A percentile compares a stretch with the other conserved stretches of the same genome.
phyloP scores from a whole-genome alignment of 2,888 invertebrate genomes.

The Willowsia nigromaculata region DNA sequence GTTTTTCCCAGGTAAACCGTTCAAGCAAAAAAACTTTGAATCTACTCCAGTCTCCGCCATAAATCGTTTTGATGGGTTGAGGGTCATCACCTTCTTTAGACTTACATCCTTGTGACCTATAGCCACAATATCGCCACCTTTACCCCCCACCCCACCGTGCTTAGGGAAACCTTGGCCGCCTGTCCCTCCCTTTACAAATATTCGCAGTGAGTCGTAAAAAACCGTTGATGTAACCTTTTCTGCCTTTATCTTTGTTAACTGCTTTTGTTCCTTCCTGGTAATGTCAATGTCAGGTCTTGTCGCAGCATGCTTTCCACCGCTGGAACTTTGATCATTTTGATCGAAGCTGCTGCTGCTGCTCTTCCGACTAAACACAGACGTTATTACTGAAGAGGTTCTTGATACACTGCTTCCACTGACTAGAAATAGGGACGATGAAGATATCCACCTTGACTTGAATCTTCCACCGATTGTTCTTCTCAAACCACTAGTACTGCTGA shows the following conservation, averaged over 20 bases:
- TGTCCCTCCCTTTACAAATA: constrained; percentile 90
- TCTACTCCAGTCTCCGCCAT: constrained; percentile 87
- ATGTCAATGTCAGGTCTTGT: background rate
- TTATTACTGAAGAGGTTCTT: too few species aligned
- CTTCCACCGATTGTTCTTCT: too few species aligned
- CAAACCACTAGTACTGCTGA: too few species aligned
- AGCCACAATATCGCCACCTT: constrained; percentile 92
- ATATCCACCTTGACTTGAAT: too few species aligned
- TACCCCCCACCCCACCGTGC: constrained; percentile 94
- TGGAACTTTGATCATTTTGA: too few species aligned
- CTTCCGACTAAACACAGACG: too few species aligned
- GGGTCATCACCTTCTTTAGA: constrained; percentile 80
- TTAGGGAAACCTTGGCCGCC: constrained; percentile 89
- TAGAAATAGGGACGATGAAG: too few species aligned
- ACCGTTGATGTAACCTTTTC: background rate
- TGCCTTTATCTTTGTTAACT: background rate
- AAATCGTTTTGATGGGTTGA: constrained; percentile 84
- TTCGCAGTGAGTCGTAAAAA: constrained; percentile 90
- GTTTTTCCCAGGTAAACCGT: constrained; percentile 86
- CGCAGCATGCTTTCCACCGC: background rate
- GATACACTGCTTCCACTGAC: too few species aligned
- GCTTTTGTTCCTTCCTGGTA: background rate
- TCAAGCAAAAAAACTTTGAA: constrained; percentile 87
- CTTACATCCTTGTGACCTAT: constrained; percentile 79
- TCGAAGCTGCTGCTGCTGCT: too few species aligned